Percentiles rank a stretch among this genome's conserved stretches.
Conservation (phyloP, 2,797 vertebrate species). For the Lepus townsendii region DNA sequence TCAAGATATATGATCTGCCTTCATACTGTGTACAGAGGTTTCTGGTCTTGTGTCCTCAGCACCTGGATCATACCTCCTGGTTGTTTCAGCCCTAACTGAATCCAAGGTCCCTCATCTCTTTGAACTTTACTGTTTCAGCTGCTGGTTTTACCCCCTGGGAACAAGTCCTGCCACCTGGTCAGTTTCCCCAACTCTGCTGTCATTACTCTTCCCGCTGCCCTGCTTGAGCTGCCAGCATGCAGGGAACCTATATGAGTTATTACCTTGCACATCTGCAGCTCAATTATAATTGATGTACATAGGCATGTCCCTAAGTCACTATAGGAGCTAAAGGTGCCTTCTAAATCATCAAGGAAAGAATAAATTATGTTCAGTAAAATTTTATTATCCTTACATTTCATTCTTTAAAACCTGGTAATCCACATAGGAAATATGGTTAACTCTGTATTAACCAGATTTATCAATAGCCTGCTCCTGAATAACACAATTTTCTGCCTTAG, state of each 20-base stretch:
- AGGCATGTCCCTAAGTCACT: slow-evolving; percentile 72
- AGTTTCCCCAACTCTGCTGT: not conserved
- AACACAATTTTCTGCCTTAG: slow-evolving; percentile 51
- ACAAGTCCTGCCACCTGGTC: slow-evolving; percentile 41
- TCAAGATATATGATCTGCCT: slow-evolving; percentile 51
- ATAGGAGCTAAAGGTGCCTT: slow-evolving; percentile 75
- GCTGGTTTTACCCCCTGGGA: slow-evolving; percentile 61
- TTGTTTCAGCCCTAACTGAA: slow-evolving; percentile 56
- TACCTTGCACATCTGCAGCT: slow-evolving; percentile 57
- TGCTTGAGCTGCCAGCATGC: slow-evolving; percentile 50
- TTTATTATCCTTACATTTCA: slow-evolving; percentile 73
- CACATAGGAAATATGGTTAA: slow-evolving; percentile 66
- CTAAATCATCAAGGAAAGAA: slow-evolving; percentile 79
- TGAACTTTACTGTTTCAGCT: slow-evolving; percentile 69
- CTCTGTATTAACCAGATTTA: slow-evolving; percentile 66
- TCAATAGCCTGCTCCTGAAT: slow-evolving; percentile 29
- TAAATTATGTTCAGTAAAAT: slow-evolving; percentile 78
- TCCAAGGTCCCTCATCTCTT: not conserved
- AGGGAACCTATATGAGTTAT: slow-evolving; percentile 66
- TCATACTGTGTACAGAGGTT: not conserved
- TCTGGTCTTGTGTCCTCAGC: slow-evolving; percentile 20
- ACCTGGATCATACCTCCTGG: slow-evolving; percentile 15
- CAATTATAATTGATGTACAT: slow-evolving; percentile 75
- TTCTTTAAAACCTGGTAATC: slow-evolving; percentile 55
- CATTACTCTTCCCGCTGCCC: slow-evolving; percentile 65